Evolutionary conservation across 2,888 invertebrate species (phyloP), one percentile per base, ranked within the genome.

Genomic region (Drosophila borborema): DNA sequence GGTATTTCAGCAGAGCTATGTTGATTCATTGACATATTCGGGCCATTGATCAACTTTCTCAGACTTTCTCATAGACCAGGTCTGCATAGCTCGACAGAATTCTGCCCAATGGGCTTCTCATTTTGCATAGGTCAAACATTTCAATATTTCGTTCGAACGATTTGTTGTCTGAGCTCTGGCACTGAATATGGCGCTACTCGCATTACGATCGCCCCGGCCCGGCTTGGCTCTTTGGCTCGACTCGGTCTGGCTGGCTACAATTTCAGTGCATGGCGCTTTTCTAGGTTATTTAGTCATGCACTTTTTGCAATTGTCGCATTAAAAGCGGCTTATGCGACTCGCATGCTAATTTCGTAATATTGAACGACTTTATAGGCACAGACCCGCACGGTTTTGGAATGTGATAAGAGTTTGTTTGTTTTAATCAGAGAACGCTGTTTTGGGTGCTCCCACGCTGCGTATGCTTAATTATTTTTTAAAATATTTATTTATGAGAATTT

Each of bases 71-170:
- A 66, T 56, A 12, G 55, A 23, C 9, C 23, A 10, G 45, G 20
- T 69, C 54, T 84, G 80, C 89, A 62, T 53, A 54, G 66, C 63
- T 86, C 68, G 69, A 62, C 83, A 82, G 55, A 72, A 73, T 55
- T 55, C 65, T 18, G 46, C 4, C 20, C n/a, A 23, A 45, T 28
- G 46, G 28, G 49, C 40, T 36, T 53, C 63, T 72, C 54, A 48
- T 65, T 76, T 76, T 75, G 90, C 90, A 87, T 89, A 87, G 88
- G 85, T 81, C 82, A 81, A 84, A 82, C 65, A 70, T 41, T 67
- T 70, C 70, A 45, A 62, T 72, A 70, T 62, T 66, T 64, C 31
- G 43, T 45, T 63, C 58, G 60, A 49, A 40, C 69, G 63, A 54
- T 75, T 77, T 76, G 80, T 76, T 76, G 76, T 74, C 75, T 62